Evolutionary conservation across 2,113 vertebrate genomes (phyloP).

Genomic region (Hymenochirus boettgeri): DNA sequence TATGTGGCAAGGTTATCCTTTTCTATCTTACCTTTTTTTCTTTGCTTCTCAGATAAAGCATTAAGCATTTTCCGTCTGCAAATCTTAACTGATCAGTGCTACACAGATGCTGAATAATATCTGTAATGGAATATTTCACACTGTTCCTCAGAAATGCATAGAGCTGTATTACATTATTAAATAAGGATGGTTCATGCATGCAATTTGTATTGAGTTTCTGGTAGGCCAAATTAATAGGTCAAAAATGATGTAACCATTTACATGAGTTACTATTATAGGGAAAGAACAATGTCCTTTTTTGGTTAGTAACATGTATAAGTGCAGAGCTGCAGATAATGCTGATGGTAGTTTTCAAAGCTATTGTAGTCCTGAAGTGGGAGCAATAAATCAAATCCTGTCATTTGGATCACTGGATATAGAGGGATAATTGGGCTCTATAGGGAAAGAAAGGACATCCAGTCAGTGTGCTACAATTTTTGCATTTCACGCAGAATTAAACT

Average conservation of each 20-base stretch:
- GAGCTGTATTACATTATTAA: not conserved
- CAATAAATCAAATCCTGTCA: slow-evolving; percentile 42
- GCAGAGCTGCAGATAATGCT: slow-evolving; percentile 31
- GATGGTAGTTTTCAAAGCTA: slow-evolving; percentile 28
- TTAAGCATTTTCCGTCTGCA: too few relatives aligned
- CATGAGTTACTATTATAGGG: slow-evolving; percentile 27
- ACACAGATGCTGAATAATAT: not conserved
- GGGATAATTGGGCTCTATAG: slow-evolving; percentile 41
- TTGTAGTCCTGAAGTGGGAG: slow-evolving; percentile 35
- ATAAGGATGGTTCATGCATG: not conserved
- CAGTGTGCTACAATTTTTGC: slow-evolving; percentile 26
- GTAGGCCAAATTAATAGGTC: slow-evolving; percentile 23
- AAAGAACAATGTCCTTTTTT: slow-evolving; percentile 10
- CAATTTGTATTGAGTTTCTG: not conserved
- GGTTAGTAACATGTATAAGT: slow-evolving; percentile 22
- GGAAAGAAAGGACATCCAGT: slow-evolving; percentile 38
- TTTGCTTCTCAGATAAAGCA: not conserved
- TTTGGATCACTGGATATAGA: slow-evolving; percentile 41
- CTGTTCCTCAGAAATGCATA: not conserved
- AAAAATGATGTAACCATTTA: slow-evolving; percentile 14
- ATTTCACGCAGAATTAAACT: slow-evolving; percentile 39
- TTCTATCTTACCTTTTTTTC: not conserved
- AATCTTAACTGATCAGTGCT: not conserved
- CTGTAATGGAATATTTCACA: not conserved
- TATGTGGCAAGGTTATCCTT: too few relatives aligned